Evolutionary conservation across 2,797 vertebrate species (phyloP), one percentile per base, ranked within the genome.

Genomic region (Cottoperca gobio): DNA sequence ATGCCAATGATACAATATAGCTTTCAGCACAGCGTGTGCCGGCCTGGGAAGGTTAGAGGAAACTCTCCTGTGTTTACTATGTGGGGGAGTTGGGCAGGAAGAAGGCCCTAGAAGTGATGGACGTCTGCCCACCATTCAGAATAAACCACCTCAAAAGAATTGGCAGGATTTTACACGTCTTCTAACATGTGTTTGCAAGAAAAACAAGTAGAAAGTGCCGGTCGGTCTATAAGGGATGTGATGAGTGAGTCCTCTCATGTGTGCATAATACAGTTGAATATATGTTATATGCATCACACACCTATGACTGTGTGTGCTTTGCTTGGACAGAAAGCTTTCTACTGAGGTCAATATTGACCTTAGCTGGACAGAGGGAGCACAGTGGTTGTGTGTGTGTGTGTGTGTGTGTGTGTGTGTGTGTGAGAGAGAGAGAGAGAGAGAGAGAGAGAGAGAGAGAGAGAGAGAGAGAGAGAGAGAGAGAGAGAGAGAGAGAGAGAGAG

Each of bases 281-380:
- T 77, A 82, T 61, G 52, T 61, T 70, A 21, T 69, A 61, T 73
- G 68, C 46, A 55, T 90, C 50, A 67, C 73, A 81, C 62, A 60
- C 26, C 48, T 52, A 50, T 84, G 71, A 77, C 28, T 19, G 54
- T 88, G 76, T 76, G 53, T 82, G 57, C 76, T 83, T 81, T 79
- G 62, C 88, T 78, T 72, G 66, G 77, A 54, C 62, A 83, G 81
- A 71, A 82, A 70, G 77, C 64, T 54, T 79, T 73, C 75, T 70
- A 57, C 73, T 78, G 69, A 82, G 81, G 93, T 93, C 89, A 93
- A 92, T 93, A 93, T 93, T 94, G 90, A 93, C 88, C 42, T 43
- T 82, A 79, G 82, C 60, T 79, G 78, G 73, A 81, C 57, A 57
- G 63, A 5, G 58, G 28, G 26, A 76, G 82, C 42, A 74, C 57